Evolutionary conservation across 2,888 invertebrate genomes (phyloP).

Genomic region (Athripsodes cinereus): DNA sequence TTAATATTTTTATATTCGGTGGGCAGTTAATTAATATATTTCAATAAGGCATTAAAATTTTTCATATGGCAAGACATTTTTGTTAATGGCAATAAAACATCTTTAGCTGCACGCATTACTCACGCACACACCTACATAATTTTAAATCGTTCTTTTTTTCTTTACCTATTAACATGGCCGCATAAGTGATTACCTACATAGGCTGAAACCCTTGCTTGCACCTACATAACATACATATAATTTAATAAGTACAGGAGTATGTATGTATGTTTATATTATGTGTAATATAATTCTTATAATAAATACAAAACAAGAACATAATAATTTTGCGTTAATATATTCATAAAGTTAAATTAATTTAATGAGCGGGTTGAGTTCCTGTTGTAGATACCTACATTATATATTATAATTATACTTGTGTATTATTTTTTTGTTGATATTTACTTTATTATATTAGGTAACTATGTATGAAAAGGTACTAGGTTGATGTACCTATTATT

Average conservation of each 20-base stretch:
- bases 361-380: background rate
- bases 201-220: background rate
- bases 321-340: slow-evolving; percentile 1
- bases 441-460: background rate
- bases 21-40: no score
- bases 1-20: no score
- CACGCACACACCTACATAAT: no score
- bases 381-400: background rate
- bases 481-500: no score
- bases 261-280: background rate
- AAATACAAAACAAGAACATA: background rate
- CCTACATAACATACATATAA: background rate
- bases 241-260: background rate
- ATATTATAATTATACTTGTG: background rate
- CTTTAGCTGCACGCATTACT: no score
- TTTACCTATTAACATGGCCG: background rate
- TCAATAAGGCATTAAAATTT: no score
- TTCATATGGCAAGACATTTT: no score
- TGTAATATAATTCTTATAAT: no score
- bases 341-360: background rate
- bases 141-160: background rate
- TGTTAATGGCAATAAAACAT: no score
- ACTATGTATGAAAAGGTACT: background rate
- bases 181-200: background rate
- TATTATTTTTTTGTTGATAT: background rate